Evolutionary conservation across 2,888 invertebrate genomes (phyloP), one percentile per base, ranked within the genome.

Genomic region (Cheilosia scutellata): DNA sequence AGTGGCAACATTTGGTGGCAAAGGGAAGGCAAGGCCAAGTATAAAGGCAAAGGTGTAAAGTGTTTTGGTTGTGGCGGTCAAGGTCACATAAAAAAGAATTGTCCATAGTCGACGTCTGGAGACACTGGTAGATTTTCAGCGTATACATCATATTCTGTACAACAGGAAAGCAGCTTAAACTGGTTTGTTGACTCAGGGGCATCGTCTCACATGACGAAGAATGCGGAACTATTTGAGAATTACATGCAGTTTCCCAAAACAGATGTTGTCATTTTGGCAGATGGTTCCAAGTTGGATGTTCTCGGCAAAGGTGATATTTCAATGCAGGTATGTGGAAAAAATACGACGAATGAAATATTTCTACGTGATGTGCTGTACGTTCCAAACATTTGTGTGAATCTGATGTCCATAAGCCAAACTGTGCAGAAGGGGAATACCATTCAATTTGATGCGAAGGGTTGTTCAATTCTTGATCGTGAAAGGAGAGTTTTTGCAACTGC

Each of bases 391-490:
- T 51, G 31, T 29, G 31, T 62, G 5, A 72, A 72, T 33, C 2
- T 62, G 7, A 25, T 72, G n/a, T 72, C 62, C 2, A 62, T 72
- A 13, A 62, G 31, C 11, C 62, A 62, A 27, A 72, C 60, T n/a
- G n/a, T 53, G 2, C 60, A 72, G 9, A 62, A 31, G 3, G 33
- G 53, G 31, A 74, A 63, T 11, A 2, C 1, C 27, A 25, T 44
- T 44, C 5, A 63, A n/a, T 74, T 74, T 20, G 31, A 72, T 53
- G 3, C 0, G 13, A 5, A 31, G 0, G 53, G 51, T 2, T 62
- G 51, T 42, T 27, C 0, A 16, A 62, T 72, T 60, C 7, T 62
- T 29, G 51, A 62, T 20, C 37, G 6, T 13, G 29, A 9, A 25
- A 1, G 40, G 2, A 44, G 0, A 20, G 11, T 5, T 31, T 68